Evolutionary conservation across 2,113 vertebrate species (phyloP).

Genomic region (Erpornis zantholeuca): DNA sequence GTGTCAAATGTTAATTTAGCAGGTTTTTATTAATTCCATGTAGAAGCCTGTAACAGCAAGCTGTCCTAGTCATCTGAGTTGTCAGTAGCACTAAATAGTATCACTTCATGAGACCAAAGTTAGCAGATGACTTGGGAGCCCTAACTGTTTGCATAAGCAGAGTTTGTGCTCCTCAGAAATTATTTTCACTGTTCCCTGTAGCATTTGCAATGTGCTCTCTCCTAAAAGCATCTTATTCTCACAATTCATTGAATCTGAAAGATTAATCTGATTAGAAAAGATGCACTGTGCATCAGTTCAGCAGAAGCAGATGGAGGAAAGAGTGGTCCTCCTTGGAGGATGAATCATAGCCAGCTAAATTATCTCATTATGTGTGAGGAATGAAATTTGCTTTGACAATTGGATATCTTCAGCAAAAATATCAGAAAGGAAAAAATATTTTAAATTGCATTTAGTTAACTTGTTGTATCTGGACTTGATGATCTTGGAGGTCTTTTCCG

Average conservation of each 20-base stretch:
- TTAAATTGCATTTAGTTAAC: background rate
- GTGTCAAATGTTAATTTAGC: background rate
- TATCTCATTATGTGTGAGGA: background rate
- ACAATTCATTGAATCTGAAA: background rate
- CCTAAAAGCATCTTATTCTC: background rate
- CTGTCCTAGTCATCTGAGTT: background rate
- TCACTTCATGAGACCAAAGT: background rate
- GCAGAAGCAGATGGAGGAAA: background rate
- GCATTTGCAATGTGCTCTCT: background rate
- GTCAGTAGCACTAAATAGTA: background rate
- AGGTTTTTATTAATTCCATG: background rate
- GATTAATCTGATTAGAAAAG: background rate
- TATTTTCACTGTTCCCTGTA: background rate
- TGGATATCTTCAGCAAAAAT: background rate
- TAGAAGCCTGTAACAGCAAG: background rate
- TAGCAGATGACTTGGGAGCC: background rate
- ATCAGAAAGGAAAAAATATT: background rate
- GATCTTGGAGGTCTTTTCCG: background rate
- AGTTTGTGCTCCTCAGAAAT: background rate
- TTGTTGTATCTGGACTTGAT: background rate
- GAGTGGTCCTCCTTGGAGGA: background rate
- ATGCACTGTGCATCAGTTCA: background rate
- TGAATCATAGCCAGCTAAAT: background rate
- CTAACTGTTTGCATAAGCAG: background rate
- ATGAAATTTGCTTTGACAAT: background rate